phyloP scores from a whole-genome alignment of 2,797 vertebrate genomes.

The Synanceia verrucosa region DNA sequence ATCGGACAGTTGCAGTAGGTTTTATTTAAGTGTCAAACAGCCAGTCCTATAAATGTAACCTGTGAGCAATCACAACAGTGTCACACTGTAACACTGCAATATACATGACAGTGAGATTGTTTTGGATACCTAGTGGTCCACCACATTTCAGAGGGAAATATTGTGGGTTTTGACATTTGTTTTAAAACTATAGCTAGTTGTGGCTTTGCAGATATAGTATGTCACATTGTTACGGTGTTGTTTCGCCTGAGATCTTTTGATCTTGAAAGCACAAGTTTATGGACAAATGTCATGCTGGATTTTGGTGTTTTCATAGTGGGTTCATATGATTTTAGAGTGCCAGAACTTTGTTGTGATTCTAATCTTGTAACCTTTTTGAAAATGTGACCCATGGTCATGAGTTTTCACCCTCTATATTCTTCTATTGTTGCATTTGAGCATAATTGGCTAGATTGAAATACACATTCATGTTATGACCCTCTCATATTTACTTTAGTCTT shows the following conservation, averaged over 20 bases:
- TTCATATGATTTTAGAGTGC: not conserved
- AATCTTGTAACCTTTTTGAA: not conserved
- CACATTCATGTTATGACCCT: not conserved
- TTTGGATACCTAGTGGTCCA: not conserved
- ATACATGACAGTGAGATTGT: not conserved
- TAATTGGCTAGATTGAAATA: no score
- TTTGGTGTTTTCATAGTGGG: not conserved
- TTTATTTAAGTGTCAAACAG: slow-evolving; percentile 39
- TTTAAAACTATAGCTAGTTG: not conserved
- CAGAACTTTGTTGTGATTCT: not conserved
- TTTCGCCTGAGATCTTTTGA: no score
- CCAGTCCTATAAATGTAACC: slow-evolving; percentile 19
- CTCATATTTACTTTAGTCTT: not conserved
- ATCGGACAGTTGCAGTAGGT: slow-evolving; percentile 30
- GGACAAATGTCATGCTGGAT: not conserved
- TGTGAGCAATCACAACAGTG: not conserved
- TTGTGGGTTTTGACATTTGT: not conserved
- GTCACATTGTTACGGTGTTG: no score
- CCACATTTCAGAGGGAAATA: not conserved
- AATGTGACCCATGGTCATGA: no score
- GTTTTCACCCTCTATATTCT: not conserved
- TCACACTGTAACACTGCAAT: not conserved
- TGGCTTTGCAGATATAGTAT: not conserved
- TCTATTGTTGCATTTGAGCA: not conserved
- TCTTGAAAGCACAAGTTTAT: not conserved